Base-by-base conservation (phyloP, 2,888 invertebrate genomes). In the Opisthograptis luteolata region DNA sequence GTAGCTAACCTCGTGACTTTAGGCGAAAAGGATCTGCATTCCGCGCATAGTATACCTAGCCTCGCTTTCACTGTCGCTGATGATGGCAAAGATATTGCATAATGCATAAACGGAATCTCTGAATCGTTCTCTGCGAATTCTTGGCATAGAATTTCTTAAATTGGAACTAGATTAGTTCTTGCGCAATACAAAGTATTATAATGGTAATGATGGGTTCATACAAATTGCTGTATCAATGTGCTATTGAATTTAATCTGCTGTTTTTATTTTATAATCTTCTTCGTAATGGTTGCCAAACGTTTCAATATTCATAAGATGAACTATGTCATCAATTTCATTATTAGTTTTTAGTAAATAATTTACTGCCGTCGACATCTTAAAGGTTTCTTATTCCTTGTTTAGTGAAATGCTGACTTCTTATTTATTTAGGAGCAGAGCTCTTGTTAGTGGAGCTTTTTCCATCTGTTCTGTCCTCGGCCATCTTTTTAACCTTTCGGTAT, bases 51-150 rank as follows among this genome's bases (percentile, higher is more conserved):
- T 62, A 69, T 74, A 64, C 71, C 63, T 65, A 60, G 48, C 35
- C 54, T 53, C 47, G 54, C 75, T 76, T 76, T 76, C 76, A 51
- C 50, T 35, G 62, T 70, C 60, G 56, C 27, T 42, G 57, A 61
- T 60, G 62, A 48, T 51, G 54, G 58, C 67, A 53, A 39, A 64
- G 51, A 59, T 64, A 65, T 75, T 75, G 64, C 69, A 67, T 69
- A 68, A 75, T 72, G 56, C 54, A 31, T 62, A 50, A 60, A 59
- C 52, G 48, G 57, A 66, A 61, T 58, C 12, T 32, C 43, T 60
- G 59, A 60, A 54, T 62, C 58, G 58, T 55, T 45, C 35, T 39
- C 39, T 34, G 49, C 40, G 14, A 43, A 57, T 51, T 61, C 56
- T 53, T 55, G 19, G 37, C 28, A 36, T 40, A 24, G 34, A 44